Percentiles rank a stretch among this genome's conserved stretches.
These are phyloP conservation scores for Nysson spinosus DNA, from an alignment of 2,888 invertebrate genomes.

Conservation along the genomic window DNA sequence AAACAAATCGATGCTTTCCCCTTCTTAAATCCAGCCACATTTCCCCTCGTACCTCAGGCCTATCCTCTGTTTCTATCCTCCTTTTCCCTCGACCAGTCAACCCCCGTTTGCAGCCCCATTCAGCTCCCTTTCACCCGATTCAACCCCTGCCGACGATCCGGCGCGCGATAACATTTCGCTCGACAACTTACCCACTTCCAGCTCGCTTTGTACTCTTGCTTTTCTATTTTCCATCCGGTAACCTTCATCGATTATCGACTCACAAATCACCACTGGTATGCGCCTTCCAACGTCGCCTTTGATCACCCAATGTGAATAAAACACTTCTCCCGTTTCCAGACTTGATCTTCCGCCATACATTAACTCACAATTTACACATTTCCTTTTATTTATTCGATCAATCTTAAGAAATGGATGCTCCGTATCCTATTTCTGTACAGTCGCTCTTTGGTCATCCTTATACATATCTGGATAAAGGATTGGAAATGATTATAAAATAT, in stretches of 20 bases:
- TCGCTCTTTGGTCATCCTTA: too few relatives aligned
- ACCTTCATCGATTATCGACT: conserved; percentile 60
- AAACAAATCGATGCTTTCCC: conserved; percentile 72
- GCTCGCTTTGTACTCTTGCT: conserved; percentile 64
- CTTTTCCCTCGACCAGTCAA: conserved; percentile 50
- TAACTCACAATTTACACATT: conserved; percentile 11
- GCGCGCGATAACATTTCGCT: conserved; percentile 75
- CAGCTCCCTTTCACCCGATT: conserved; percentile 68
- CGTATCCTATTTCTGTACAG: too few relatives aligned
- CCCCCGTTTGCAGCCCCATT: conserved; percentile 72
- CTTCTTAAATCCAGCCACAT: conserved; percentile 65
- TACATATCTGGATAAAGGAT: too few relatives aligned
- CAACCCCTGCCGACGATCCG: conserved; percentile 71
- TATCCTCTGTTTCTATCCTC: conserved; percentile 52
- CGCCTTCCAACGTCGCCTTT: conserved; percentile 47
- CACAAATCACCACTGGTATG: conserved; percentile 48
- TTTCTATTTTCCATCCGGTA: conserved; percentile 51
- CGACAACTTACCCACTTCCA: conserved; percentile 74
- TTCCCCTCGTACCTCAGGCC: conserved; percentile 52
- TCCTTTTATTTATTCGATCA: conserved; percentile 4
- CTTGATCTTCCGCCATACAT: conserved; percentile 21
- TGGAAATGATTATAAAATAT: too few relatives aligned
- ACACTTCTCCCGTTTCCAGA: conserved; percentile 28
- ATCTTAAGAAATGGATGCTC: neutral
- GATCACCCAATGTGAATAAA: conserved; percentile 47